Conservation (phyloP, 92 coral and sea anemone species). For the Isaurus tuberculatus region DNA sequence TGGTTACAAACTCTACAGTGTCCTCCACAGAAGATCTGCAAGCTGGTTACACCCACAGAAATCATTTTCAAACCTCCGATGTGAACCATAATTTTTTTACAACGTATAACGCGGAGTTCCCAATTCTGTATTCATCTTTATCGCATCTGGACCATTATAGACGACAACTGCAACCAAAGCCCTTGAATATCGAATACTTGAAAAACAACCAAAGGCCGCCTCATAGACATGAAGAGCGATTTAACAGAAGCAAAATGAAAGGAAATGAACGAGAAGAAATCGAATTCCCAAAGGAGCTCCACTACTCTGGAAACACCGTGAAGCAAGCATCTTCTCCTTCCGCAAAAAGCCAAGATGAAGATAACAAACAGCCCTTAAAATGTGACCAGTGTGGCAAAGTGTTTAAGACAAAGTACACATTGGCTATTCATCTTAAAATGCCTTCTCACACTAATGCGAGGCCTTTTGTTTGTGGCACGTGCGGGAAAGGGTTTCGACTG, state of each 20-base stretch:
- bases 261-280: neutral
- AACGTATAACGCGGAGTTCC: slow-evolving; percentile 5
- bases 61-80: neutral
- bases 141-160: neutral
- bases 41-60: slow-evolving; percentile 1
- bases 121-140: neutral
- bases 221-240: neutral
- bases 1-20: neutral
- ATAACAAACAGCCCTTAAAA: slow-evolving; percentile 62
- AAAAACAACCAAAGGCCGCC: neutral
- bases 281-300: neutral
- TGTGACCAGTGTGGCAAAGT: slow-evolving; percentile 89
- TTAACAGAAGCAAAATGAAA: neutral
- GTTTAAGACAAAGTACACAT: slow-evolving; percentile 87
- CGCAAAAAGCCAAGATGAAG: slow-evolving; percentile 42
- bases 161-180: slow-evolving; percentile 23
- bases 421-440: slow-evolving; percentile 89
- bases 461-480: slow-evolving; percentile 86
- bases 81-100: slow-evolving; percentile 31
- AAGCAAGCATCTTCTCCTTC: slow-evolving; percentile 8
- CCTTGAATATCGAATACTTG: slow-evolving; percentile 8
- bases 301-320: neutral
- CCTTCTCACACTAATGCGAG: slow-evolving; percentile 87
- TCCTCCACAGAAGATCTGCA: slow-evolving; percentile 9
- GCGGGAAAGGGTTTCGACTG: slow-evolving; percentile 89